A percentile compares a stretch with the other conserved stretches of the same genome.
These are phyloP conservation scores for Bombus pascuorum DNA, from an alignment of 1,140 invertebrate species.

Conservation along the genomic window DNA sequence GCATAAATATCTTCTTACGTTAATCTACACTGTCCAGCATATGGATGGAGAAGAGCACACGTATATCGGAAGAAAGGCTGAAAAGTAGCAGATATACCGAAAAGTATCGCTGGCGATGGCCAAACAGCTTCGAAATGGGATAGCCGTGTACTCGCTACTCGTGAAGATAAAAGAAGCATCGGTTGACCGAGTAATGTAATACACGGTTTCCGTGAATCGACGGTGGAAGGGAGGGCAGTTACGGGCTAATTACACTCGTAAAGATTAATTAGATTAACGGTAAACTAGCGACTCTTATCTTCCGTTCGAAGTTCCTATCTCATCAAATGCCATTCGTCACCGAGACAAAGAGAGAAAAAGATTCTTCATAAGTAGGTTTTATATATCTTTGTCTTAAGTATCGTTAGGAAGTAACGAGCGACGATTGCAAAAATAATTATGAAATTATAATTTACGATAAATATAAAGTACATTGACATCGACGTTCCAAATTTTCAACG, in stretches of 20 bases:
- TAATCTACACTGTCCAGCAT: neutral
- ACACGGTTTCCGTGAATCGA: conserved; percentile 51
- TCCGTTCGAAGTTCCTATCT: conserved; percentile 29
- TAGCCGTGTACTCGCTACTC: conserved; percentile 79
- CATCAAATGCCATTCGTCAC: neutral
- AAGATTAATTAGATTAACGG: conserved; percentile 80
- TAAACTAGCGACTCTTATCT: conserved; percentile 59
- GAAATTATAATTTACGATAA: neutral
- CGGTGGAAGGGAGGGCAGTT: conserved; percentile 44
- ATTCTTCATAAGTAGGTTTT: neutral
- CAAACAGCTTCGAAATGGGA: conserved; percentile 79
- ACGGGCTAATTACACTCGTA: conserved; percentile 78
- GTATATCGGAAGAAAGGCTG: neutral
- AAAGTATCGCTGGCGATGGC: conserved; percentile 71
- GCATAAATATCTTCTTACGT: neutral
- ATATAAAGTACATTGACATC: no score
- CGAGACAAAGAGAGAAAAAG: conserved; percentile 1
- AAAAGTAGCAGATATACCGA: conserved; percentile 55
- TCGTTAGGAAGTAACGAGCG: neutral
- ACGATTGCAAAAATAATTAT: neutral
- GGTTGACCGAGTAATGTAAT: conserved; percentile 35
- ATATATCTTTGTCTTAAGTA: neutral
- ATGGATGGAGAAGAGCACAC: neutral
- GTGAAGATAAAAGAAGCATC: conserved; percentile 77
- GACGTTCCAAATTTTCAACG: neutral